These are phyloP conservation scores for Pissodes strobi DNA, from an alignment of 1,140 invertebrate species.

Conservation along the genomic window DNA sequence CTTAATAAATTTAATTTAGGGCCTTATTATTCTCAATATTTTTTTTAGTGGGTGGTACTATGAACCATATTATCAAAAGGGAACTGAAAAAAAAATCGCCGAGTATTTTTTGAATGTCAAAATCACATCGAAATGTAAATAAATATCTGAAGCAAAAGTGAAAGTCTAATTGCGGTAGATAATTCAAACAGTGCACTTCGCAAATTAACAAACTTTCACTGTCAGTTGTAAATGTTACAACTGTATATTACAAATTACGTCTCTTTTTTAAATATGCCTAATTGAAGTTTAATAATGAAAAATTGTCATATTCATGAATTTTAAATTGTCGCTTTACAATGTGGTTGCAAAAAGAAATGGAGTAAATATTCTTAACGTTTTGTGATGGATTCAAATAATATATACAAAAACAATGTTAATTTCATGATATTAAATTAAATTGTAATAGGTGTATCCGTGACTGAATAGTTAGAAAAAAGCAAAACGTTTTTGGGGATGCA, in stretches of 20 bases:
- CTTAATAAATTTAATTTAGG: too few relatives aligned
- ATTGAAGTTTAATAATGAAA: conserved; percentile 2
- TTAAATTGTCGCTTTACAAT: too few relatives aligned
- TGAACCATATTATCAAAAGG: conserved; percentile 10
- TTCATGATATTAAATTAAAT: too few relatives aligned
- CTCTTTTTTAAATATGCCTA: not conserved
- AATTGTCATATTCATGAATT: not conserved
- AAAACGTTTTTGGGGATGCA: too few relatives aligned
- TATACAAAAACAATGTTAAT: too few relatives aligned
- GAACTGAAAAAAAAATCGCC: not conserved
- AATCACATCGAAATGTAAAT: not conserved
- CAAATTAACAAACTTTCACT: conserved; percentile 29
- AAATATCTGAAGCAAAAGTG: conserved; percentile 14
- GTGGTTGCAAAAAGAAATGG: too few relatives aligned
- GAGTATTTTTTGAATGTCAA: not conserved
- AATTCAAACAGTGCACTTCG: conserved; percentile 6
- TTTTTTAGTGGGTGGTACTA: too few relatives aligned
- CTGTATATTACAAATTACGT: too few relatives aligned
- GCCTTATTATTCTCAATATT: too few relatives aligned
- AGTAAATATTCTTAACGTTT: not conserved
- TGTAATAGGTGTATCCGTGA: too few relatives aligned
- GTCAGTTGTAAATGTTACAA: not conserved
- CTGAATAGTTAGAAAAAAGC: too few relatives aligned
- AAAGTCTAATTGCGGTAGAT: conserved; percentile 6
- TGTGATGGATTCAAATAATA: too few relatives aligned